phyloP scores from a whole-genome alignment of 2,888 invertebrate genomes.

The Parnassius mnemosyne region DNA sequence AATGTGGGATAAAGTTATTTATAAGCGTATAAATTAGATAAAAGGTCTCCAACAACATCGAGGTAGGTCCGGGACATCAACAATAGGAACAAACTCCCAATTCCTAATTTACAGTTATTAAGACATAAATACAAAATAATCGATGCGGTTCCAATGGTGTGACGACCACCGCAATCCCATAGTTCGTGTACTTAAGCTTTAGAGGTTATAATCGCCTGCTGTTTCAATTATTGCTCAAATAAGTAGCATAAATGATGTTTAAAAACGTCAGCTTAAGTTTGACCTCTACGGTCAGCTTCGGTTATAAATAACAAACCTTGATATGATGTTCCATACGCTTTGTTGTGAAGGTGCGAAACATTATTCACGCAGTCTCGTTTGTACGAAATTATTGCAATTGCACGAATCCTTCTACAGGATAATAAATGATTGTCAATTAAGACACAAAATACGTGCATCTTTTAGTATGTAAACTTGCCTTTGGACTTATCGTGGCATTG shows the following conservation, averaged over 20 bases:
- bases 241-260: slow-evolving; percentile 34
- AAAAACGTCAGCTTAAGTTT: slow-evolving; percentile 33
- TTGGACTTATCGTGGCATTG: slow-evolving; percentile 19
- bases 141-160: slow-evolving; percentile 40
- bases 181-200: slow-evolving; percentile 29
- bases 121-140: slow-evolving; percentile 46
- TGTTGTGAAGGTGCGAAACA: slow-evolving; percentile 28
- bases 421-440: slow-evolving; percentile 25
- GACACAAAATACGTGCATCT: slow-evolving; percentile 10
- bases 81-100: slow-evolving; percentile 29
- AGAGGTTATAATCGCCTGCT: slow-evolving; percentile 41
- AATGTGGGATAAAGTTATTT: slow-evolving; percentile 61
- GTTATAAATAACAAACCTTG: slow-evolving; percentile 40
- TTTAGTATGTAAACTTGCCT: slow-evolving; percentile 9
- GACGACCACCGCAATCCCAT: background rate
- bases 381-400: slow-evolving; percentile 18
- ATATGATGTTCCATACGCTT: slow-evolving; percentile 33
- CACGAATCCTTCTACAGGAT: slow-evolving; percentile 4
- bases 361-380: slow-evolving; percentile 12
- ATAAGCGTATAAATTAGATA: slow-evolving; percentile 66
- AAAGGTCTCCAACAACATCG: slow-evolving; percentile 63
- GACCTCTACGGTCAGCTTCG: slow-evolving; percentile 38
- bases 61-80: slow-evolving; percentile 64
- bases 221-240: slow-evolving; percentile 30
- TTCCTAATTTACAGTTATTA: slow-evolving; percentile 42